Evolutionary conservation across 2,113 vertebrate genomes (phyloP).

Genomic region (Barnardius zonarius): DNA sequence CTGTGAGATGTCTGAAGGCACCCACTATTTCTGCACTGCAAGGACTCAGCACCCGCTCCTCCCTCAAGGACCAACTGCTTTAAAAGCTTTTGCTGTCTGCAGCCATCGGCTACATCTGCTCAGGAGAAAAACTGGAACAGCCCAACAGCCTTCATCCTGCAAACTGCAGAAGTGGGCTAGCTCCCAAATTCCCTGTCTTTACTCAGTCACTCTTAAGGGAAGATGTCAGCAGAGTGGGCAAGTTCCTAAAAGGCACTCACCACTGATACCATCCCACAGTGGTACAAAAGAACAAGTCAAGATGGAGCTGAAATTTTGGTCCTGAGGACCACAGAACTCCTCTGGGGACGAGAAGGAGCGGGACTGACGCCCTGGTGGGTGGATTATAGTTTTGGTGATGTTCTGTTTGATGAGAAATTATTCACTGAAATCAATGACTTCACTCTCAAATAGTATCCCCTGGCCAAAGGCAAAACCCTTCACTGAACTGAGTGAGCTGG

Average conservation of each 20-base stretch:
- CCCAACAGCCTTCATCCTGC: neutral
- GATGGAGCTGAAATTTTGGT: neutral
- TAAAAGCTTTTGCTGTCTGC: neutral
- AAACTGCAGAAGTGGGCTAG: neutral
- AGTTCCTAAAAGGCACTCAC: neutral
- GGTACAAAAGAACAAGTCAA: neutral
- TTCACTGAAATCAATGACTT: slow-evolving; percentile 11
- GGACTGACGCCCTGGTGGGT: neutral
- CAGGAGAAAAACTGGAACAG: neutral
- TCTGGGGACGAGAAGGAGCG: neutral
- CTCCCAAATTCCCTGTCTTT: neutral
- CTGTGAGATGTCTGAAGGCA: neutral
- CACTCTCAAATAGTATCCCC: neutral
- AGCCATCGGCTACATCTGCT: neutral
- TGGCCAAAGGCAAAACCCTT: slow-evolving; percentile 20
- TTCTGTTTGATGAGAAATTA: neutral
- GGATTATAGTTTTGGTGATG: neutral
- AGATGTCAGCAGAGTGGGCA: neutral
- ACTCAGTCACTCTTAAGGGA: neutral
- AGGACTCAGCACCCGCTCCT: neutral
- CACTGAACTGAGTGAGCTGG: neutral
- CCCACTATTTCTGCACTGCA: neutral
- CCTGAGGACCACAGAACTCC: neutral
- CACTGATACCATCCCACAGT: neutral
- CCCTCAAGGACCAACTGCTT: neutral